Conservation (phyloP, 1,140 invertebrate genomes). For the Papilio polyxenes region DNA sequence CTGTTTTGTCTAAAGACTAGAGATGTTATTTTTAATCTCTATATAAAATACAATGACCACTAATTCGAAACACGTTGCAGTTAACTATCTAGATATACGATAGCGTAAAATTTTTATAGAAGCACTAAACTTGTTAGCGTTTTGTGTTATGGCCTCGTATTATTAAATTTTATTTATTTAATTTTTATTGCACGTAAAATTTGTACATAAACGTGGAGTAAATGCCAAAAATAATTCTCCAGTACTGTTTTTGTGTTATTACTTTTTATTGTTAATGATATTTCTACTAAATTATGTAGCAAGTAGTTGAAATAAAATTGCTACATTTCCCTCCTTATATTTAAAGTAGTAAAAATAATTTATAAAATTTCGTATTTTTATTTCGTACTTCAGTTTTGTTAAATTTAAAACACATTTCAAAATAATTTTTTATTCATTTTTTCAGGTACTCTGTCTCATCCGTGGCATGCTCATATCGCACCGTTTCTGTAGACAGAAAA, state of each 20-base stretch:
- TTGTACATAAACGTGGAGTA: constrained; percentile 10
- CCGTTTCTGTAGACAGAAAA: constrained; percentile 36
- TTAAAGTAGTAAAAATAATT: not conserved
- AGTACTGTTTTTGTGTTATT: not conserved
- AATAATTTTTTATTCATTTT: constrained; percentile 37
- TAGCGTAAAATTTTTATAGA: constrained; percentile 8
- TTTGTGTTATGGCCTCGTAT: not conserved
- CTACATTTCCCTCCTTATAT: not conserved
- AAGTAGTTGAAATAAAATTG: not conserved
- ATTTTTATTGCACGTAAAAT: constrained; percentile 12
- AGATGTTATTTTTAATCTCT: not conserved
- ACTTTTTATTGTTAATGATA: constrained; percentile 2
- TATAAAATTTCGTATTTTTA: not conserved
- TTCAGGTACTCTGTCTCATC: constrained; percentile 50
- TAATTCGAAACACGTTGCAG: constrained; percentile 5
- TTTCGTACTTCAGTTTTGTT: not conserved
- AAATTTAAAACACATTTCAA: not conserved
- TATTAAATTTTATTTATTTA: constrained; percentile 24
- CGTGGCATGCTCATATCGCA: constrained; percentile 46
- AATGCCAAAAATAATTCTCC: constrained; percentile 1
- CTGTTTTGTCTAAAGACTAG: not conserved
- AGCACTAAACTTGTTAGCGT: constrained; percentile 27
- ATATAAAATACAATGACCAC: not conserved
- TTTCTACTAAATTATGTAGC: not conserved
- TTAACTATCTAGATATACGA: constrained; percentile 7